Percentiles rank a stretch among this genome's conserved stretches.
Evolutionary conservation across 1,140 invertebrate genomes (phyloP).

Genomic region (Asobara japonica): DNA sequence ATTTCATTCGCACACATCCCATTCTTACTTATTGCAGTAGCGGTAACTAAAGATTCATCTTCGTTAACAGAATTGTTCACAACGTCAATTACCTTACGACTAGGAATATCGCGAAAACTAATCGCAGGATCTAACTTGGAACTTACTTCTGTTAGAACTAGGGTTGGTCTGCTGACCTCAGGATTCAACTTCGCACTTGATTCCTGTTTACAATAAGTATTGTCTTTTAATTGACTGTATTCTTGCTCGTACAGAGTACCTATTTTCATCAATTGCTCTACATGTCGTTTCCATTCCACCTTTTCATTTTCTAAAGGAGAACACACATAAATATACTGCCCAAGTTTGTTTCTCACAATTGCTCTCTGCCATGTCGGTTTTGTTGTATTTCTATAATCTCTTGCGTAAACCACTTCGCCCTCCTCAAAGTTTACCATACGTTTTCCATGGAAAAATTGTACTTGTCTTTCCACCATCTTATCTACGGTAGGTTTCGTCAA

Average conservation of each 20-base stretch:
- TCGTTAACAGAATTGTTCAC: not conserved
- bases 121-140: not conserved
- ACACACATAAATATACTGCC: too few relatives aligned
- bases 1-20: not conserved
- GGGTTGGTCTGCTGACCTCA: too few relatives aligned
- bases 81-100: not conserved
- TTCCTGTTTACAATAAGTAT: too few relatives aligned
- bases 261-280: too few relatives aligned
- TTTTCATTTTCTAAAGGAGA: too few relatives aligned
- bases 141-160: too few relatives aligned
- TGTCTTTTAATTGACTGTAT: too few relatives aligned
- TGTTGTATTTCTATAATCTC: not conserved
- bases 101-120: not conserved
- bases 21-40: not conserved
- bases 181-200: too few relatives aligned
- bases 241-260: too few relatives aligned
- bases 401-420: conserved; percentile 40
- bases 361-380: not conserved
- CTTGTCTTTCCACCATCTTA: conserved; percentile 29
- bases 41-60: not conserved
- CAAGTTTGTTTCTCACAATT: not conserved
- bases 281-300: too few relatives aligned
- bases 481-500: conserved; percentile 3
- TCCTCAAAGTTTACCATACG: conserved; percentile 32
- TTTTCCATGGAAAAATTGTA: conserved; percentile 33